Conservation (phyloP, 2,888 invertebrate genomes). For the Philereme transversata region DNA sequence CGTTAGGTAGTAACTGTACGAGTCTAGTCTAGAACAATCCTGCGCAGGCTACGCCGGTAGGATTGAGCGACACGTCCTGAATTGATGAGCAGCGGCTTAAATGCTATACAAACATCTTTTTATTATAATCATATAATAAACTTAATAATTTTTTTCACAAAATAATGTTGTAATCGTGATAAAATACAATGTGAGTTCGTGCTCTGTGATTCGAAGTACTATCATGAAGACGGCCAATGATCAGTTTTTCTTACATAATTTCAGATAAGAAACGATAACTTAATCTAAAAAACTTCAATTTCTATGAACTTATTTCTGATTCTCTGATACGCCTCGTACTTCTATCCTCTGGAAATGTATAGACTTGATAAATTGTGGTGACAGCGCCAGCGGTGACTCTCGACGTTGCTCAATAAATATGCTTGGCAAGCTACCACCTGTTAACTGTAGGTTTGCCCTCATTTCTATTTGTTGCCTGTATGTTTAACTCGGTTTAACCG, state of each 20-base stretch:
- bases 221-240: constrained; percentile 15
- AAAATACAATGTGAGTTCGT: constrained; percentile 21
- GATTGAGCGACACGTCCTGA: constrained; percentile 73
- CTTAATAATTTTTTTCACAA: not conserved
- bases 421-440: constrained; percentile 29
- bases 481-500: constrained; percentile 7
- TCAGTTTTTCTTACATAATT: constrained; percentile 19
- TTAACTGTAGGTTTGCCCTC: constrained; percentile 22
- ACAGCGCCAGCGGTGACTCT: constrained; percentile 1
- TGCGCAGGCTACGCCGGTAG: constrained; percentile 62
- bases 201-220: constrained; percentile 13
- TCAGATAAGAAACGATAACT: constrained; percentile 9
- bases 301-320: constrained; percentile 13
- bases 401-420: constrained; percentile 22
- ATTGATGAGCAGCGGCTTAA: constrained; percentile 56
- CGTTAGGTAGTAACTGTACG: constrained; percentile 78
- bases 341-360: constrained; percentile 2
- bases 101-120: not conserved
- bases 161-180: not conserved
- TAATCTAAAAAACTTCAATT: constrained; percentile 9
- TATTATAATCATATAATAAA: not conserved
- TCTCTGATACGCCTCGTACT: not conserved
- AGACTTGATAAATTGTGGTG: constrained; percentile 13
- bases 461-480: constrained; percentile 24
- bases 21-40: constrained; percentile 79